A percentile compares a stretch with the other conserved stretches of the same genome.
Evolutionary conservation across 2,888 invertebrate genomes (phyloP).

Genomic region (Epinotia ramella): DNA sequence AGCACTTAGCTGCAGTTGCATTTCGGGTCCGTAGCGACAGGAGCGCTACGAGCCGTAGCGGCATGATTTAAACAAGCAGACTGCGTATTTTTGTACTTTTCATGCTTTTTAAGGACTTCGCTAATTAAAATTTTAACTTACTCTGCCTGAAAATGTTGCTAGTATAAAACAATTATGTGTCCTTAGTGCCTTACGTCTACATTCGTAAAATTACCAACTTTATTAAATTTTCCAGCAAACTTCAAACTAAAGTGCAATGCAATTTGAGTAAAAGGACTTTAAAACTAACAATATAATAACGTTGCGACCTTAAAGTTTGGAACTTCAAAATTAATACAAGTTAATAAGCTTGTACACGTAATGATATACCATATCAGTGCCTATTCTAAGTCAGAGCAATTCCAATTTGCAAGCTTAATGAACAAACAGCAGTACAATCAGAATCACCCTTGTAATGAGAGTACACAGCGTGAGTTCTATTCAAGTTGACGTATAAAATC

Average conservation of each 20-base stretch:
- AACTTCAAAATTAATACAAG: background rate
- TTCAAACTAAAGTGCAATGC: background rate
- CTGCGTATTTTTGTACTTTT: constrained; percentile 14
- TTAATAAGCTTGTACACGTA: background rate
- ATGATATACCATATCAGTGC: constrained; percentile 9
- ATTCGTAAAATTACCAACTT: background rate
- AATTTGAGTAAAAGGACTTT: background rate
- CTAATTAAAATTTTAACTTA: constrained; percentile 7
- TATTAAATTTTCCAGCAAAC: background rate
- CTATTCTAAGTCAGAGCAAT: constrained; percentile 15
- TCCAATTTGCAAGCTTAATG: constrained; percentile 29
- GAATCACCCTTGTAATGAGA: constrained; percentile 31
- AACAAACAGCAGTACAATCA: constrained; percentile 32
- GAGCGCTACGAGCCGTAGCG: constrained; percentile 15
- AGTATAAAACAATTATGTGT: background rate
- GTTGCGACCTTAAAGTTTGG: background rate
- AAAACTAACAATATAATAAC: background rate
- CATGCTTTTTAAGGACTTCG: constrained; percentile 7
- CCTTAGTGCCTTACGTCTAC: background rate
- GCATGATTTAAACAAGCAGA: constrained; percentile 23
- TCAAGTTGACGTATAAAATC: background rate
- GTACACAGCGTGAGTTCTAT: constrained; percentile 1
- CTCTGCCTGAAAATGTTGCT: background rate
- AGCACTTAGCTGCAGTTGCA: constrained; percentile 30
- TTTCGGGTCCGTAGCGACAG: constrained; percentile 26